Conservation (phyloP, 2,113 vertebrate species). For the Stegostoma tigrinum region DNA sequence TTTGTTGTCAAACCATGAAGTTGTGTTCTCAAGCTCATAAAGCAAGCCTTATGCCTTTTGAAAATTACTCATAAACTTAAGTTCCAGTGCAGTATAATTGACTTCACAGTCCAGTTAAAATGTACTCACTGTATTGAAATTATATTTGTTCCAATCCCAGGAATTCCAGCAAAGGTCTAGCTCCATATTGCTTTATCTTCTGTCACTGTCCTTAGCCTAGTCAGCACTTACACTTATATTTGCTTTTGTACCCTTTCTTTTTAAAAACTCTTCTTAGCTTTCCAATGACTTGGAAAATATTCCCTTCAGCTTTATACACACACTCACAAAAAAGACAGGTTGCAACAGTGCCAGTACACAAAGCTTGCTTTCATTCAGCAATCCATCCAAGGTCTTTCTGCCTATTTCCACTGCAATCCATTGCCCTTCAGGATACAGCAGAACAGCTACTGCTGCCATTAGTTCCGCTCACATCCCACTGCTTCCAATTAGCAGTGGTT, state of each 20-base stretch:
- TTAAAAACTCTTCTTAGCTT: slow-evolving; percentile 29
- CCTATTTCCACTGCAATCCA: slow-evolving; percentile 41
- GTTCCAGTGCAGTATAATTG: neutral
- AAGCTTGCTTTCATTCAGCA: slow-evolving; percentile 41
- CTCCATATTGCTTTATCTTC: slow-evolving; percentile 42
- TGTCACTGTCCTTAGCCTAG: slow-evolving; percentile 41
- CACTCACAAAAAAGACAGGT: slow-evolving; percentile 37
- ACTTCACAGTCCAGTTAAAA: neutral
- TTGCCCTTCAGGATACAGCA: slow-evolving; percentile 45
- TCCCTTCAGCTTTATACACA: slow-evolving; percentile 31
- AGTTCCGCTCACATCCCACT: slow-evolving; percentile 46
- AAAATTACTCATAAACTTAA: neutral
- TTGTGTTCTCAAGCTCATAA: neutral
- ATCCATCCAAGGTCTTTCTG: slow-evolving; percentile 44
- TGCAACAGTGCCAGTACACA: slow-evolving; percentile 41
- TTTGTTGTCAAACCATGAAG: neutral
- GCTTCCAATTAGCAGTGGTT: slow-evolving; percentile 52
- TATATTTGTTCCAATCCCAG: slow-evolving; percentile 6
- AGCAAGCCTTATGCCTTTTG: neutral
- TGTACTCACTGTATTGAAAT: slow-evolving; percentile 32
- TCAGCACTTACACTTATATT: slow-evolving; percentile 41
- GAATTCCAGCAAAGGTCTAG: slow-evolving; percentile 25
- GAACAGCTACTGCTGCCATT: slow-evolving; percentile 42
- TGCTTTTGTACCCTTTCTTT: slow-evolving; percentile 39
- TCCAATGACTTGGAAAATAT: slow-evolving; percentile 41